Conservation (phyloP, 1,140 invertebrate genomes). For the Neodiprion virginianus region DNA sequence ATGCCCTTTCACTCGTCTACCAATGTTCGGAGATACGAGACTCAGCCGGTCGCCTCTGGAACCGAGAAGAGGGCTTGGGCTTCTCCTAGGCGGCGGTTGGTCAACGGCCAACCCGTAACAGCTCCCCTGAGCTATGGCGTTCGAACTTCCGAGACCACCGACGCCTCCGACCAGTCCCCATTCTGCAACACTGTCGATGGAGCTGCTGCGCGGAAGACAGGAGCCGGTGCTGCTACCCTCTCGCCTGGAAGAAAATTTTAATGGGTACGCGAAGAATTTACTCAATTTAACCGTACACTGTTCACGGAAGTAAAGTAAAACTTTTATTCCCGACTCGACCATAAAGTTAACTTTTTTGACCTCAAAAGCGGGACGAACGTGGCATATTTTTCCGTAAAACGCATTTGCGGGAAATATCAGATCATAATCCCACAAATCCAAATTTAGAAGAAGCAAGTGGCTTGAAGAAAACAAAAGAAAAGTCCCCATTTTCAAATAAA, state of each 20-base stretch:
- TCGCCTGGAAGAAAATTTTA: slow-evolving; percentile 33
- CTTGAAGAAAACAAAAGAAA: too few relatives aligned
- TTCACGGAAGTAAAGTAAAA: too few relatives aligned
- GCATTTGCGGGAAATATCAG: too few relatives aligned
- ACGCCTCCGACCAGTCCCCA: slow-evolving; percentile 49
- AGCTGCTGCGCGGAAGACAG: slow-evolving; percentile 73
- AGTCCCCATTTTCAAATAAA: too few relatives aligned
- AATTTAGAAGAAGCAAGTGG: too few relatives aligned
- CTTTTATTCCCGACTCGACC: too few relatives aligned
- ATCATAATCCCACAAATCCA: too few relatives aligned
- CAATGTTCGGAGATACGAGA: slow-evolving; percentile 75
- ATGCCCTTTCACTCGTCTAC: slow-evolving; percentile 74
- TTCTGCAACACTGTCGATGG: slow-evolving; percentile 71
- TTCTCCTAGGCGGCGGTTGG: slow-evolving; percentile 57
- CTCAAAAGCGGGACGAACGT: too few relatives aligned
- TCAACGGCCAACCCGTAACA: slow-evolving; percentile 58
- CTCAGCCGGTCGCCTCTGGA: slow-evolving; percentile 63
- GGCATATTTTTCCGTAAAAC: too few relatives aligned
- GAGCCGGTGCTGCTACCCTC: slow-evolving; percentile 48
- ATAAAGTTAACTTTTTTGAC: too few relatives aligned
- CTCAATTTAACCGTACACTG: too few relatives aligned
- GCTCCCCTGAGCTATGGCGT: slow-evolving; percentile 29
- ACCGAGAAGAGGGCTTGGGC: slow-evolving; percentile 58
- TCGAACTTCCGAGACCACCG: slow-evolving; percentile 30
- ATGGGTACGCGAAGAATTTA: too few relatives aligned